A percentile compares a stretch with the other conserved stretches of the same genome.
These are phyloP conservation scores for Pelecanoides urinatrix DNA, from an alignment of 2,113 vertebrate species.

Conservation along the genomic window DNA sequence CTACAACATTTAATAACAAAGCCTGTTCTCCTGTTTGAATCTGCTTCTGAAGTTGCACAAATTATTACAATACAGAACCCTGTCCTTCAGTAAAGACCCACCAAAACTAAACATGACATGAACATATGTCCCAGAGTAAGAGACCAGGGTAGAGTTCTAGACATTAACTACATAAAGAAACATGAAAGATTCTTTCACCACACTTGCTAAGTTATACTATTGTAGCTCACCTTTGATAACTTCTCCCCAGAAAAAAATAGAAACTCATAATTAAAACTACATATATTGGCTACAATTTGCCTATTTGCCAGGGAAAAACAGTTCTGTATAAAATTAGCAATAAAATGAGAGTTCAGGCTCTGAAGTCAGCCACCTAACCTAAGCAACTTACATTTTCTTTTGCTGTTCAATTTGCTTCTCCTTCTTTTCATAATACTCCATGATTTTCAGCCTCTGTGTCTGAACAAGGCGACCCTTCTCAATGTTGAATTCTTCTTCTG, in stretches of 20 bases:
- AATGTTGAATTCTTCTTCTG: conserved; percentile 99
- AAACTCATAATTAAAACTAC: neutral
- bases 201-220: neutral
- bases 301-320: neutral
- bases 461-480: conserved; percentile 98
- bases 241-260: neutral
- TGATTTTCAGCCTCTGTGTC: conserved; percentile 97
- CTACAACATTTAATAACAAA: neutral
- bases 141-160: neutral
- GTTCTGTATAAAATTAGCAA: neutral
- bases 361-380: neutral
- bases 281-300: neutral
- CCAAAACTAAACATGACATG: neutral
- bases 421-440: conserved; percentile 99
- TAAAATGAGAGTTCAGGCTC: neutral
- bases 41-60: neutral
- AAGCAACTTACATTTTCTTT: conserved; percentile 92
- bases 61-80: neutral
- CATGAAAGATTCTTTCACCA: neutral
- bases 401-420: conserved; percentile 99
- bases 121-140: neutral
- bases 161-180: neutral
- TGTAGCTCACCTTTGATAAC: neutral
- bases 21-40: neutral
- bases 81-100: neutral